These are phyloP conservation scores for Apistogramma diplotaenia DNA, from an alignment of 2,113 vertebrate species.

Conservation along the genomic window DNA sequence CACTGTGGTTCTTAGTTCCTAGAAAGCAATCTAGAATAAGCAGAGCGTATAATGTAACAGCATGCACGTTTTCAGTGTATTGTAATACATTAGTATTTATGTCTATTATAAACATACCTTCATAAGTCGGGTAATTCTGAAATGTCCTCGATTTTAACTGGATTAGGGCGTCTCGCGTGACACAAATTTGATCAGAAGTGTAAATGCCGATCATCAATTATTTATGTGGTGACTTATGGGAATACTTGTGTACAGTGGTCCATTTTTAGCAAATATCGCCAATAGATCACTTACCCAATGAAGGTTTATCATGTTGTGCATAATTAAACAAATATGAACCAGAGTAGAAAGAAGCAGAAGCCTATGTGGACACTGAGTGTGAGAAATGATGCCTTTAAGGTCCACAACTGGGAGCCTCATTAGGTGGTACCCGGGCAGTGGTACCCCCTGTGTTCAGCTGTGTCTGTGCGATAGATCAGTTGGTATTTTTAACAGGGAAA, in stretches of 20 bases:
- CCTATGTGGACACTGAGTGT: not conserved
- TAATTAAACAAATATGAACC: too few species aligned
- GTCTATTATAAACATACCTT: not conserved
- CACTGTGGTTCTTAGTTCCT: not conserved
- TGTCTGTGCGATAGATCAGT: too few species aligned
- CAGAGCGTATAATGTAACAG: not conserved
- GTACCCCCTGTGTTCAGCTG: not conserved
- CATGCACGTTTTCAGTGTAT: not conserved
- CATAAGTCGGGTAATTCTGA: too few species aligned
- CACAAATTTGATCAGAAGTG: not conserved
- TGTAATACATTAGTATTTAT: not conserved
- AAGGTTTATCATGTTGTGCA: too few species aligned
- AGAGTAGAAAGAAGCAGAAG: not conserved
- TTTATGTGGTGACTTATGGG: not conserved
- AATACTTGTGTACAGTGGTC: not conserved
- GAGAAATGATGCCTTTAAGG: not conserved
- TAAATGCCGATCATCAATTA: not conserved
- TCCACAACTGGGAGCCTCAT: not conserved
- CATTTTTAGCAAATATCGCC: not conserved
- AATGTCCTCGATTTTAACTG: not conserved
- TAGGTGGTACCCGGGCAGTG: not conserved
- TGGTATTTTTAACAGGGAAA: not conserved
- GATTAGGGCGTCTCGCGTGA: not conserved
- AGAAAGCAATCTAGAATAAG: not conserved
- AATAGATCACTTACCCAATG: not conserved